Conservation (phyloP, 2,888 invertebrate genomes). For the Callosobruchus maculatus region DNA sequence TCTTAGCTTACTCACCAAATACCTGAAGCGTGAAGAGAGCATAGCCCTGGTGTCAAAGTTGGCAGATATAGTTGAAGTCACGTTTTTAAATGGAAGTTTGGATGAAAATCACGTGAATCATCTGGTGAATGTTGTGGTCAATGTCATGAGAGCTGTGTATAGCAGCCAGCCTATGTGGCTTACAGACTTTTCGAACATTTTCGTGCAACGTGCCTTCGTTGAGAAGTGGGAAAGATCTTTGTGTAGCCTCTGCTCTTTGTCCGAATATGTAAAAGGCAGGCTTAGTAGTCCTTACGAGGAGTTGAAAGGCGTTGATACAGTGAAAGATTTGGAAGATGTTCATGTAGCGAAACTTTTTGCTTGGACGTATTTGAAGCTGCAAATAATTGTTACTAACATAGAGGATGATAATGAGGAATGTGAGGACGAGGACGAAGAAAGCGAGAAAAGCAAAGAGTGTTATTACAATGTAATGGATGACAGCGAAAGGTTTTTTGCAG, state of each 20-base stretch:
- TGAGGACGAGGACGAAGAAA: slow-evolving; percentile 17
- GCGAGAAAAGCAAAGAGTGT: slow-evolving; percentile 11
- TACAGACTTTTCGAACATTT: slow-evolving; percentile 26
- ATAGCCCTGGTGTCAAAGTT: slow-evolving; percentile 21
- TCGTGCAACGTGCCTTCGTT: slow-evolving; percentile 32
- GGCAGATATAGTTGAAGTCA: slow-evolving; percentile 23
- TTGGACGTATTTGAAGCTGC: slow-evolving; percentile 36
- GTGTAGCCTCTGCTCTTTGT: slow-evolving; percentile 24
- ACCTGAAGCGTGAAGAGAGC: slow-evolving; percentile 21
- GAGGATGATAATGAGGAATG: slow-evolving; percentile 18
- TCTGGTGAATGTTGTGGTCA: slow-evolving; percentile 28
- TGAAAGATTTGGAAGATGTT: slow-evolving; percentile 20
- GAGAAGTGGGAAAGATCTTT: slow-evolving; percentile 4
- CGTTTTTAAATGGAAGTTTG: slow-evolving; percentile 17
- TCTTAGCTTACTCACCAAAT: slow-evolving; percentile 36
- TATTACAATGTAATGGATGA: slow-evolving; percentile 30
- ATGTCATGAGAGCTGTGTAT: slow-evolving; percentile 32
- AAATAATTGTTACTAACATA: slow-evolving; percentile 31
- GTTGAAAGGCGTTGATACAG: slow-evolving; percentile 4
- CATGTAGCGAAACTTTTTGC: slow-evolving; percentile 37
- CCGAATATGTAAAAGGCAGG: slow-evolving; percentile 36
- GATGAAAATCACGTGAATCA: slow-evolving; percentile 20
- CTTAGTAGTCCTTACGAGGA: slow-evolving; percentile 30
- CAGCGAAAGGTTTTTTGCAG: slow-evolving; percentile 37
- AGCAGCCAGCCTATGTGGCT: slow-evolving; percentile 29